phyloP scores from a whole-genome alignment of 2,888 invertebrate genomes.

The Pristionchus fissidentatus region DNA sequence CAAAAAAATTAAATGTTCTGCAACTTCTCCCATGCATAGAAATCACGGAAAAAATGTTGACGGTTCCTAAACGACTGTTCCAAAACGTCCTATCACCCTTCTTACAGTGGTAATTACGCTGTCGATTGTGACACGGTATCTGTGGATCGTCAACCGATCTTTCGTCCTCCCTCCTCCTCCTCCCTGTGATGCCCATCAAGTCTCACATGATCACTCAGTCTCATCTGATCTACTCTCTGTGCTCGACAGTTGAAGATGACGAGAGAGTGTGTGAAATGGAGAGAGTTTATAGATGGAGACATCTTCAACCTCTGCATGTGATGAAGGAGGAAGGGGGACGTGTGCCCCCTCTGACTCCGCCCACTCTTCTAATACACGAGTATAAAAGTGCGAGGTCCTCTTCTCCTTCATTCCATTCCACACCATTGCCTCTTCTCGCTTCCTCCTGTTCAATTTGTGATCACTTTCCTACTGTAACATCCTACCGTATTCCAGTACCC shows the following conservation, averaged over 20 bases:
- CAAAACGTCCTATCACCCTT: too few relatives aligned
- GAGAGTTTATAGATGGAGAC: not conserved
- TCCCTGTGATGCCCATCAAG: not conserved
- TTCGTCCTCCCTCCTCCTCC: not conserved
- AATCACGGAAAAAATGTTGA: too few relatives aligned
- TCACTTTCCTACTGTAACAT: not conserved
- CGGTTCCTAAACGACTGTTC: too few relatives aligned
- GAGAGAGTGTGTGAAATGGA: not conserved
- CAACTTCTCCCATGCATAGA: too few relatives aligned
- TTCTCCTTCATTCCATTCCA: not conserved
- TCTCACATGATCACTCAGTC: slow-evolving; percentile 11
- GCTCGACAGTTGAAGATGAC: slow-evolving; percentile 6
- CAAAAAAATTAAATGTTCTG: too few relatives aligned
- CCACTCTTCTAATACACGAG: slow-evolving; percentile 1
- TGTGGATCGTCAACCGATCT: not conserved
- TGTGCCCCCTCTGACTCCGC: slow-evolving; percentile 3
- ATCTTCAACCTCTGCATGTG: not conserved
- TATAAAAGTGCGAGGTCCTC: not conserved
- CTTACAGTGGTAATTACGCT: not conserved
- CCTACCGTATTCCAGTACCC: not conserved
- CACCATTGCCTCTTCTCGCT: not conserved
- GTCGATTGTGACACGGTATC: not conserved
- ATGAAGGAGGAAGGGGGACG: too few relatives aligned
- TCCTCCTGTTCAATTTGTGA: too few relatives aligned
- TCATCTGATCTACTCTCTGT: not conserved